Evolutionary conservation across 2,888 invertebrate genomes (phyloP).

Genomic region (Abrostola tripartita): DNA sequence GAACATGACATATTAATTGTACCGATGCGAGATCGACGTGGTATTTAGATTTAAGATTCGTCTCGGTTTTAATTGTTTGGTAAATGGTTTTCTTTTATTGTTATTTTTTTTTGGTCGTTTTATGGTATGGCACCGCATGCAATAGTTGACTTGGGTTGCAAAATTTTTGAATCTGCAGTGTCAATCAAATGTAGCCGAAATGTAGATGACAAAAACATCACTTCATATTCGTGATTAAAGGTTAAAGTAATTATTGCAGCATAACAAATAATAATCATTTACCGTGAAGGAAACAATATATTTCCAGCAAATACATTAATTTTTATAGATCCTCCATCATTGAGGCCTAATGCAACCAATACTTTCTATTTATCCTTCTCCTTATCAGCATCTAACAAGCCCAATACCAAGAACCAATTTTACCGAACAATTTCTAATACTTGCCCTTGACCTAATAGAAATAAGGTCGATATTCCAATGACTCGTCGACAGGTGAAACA

Average conservation of each 20-base stretch:
- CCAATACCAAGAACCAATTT: constrained; percentile 43
- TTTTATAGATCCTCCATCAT: constrained; percentile 8
- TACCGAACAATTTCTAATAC: constrained; percentile 5
- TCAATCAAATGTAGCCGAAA: too few relatives aligned
- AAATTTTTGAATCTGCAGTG: too few relatives aligned
- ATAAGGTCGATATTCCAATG: constrained; percentile 27
- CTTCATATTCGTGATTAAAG: too few relatives aligned
- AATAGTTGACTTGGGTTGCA: too few relatives aligned
- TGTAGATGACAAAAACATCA: too few relatives aligned
- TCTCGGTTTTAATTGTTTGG: background rate
- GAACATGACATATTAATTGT: constrained; percentile 48
- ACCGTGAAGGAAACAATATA: background rate
- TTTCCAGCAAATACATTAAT: background rate
- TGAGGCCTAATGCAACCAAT: constrained; percentile 14
- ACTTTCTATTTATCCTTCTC: constrained; percentile 13
- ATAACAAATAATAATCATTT: too few relatives aligned
- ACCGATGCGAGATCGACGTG: constrained; percentile 35
- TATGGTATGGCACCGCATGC: too few relatives aligned
- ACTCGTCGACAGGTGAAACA: constrained; percentile 18
- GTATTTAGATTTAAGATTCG: background rate
- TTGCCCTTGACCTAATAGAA: background rate
- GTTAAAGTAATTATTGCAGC: too few relatives aligned
- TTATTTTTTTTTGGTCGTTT: constrained; percentile 1
- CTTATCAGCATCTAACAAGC: constrained; percentile 19
- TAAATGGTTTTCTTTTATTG: constrained; percentile 8